Base-by-base conservation (phyloP, 2,797 vertebrate species). In the Poliocrania exsul region DNA sequence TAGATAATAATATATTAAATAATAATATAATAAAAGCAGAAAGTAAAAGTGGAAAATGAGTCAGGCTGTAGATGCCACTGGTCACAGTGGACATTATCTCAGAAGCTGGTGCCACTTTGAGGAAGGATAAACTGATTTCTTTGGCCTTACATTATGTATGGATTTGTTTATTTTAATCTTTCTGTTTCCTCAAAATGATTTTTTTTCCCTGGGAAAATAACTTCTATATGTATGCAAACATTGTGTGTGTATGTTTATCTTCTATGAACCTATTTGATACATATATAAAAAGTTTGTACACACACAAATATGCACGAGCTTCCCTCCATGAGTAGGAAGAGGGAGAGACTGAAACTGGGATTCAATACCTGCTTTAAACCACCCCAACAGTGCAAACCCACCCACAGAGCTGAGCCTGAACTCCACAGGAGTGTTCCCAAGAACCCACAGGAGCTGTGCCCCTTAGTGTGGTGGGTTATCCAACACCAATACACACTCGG, bases 401-500 rank as follows among this genome's bases (percentile, higher is more conserved):
- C 15, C 24, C 13, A 0, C 35, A 24, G 58, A 29, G 38, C 74
- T 58, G 74, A 7, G 49, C 37, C 47, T 5, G 2, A 73, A 35
- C 49, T 31, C 26, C 66, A 1, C 16, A 37, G 88, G 23, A 14
- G 5, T 1, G 42, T 33, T 40, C 31, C 31, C 13, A 58, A 35
- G 38, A 6, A 14, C 1, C 20, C 51, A 13, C 42, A 46, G 71
- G 53, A 47, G 10, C 17, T 15, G 26, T 13, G 42, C 8, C 31
- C 50, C 60, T 7, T 8, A 0, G 16, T 5, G 7, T 2, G 35
- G 5, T 20, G 82, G 10, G 9, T 54, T 29, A 8, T 3, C 71
- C 23, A 60, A 24, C 12, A 0, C 2, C 23, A 65, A 15, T 7
- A 0, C 0, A 6, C 16, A 0, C 31, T 51, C 5, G 4, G 23